A percentile compares a stretch with the other conserved stretches of the same genome.
These are phyloP conservation scores for Apaloderma vittatum DNA, from an alignment of 2,113 vertebrate species.

Conservation along the genomic window DNA sequence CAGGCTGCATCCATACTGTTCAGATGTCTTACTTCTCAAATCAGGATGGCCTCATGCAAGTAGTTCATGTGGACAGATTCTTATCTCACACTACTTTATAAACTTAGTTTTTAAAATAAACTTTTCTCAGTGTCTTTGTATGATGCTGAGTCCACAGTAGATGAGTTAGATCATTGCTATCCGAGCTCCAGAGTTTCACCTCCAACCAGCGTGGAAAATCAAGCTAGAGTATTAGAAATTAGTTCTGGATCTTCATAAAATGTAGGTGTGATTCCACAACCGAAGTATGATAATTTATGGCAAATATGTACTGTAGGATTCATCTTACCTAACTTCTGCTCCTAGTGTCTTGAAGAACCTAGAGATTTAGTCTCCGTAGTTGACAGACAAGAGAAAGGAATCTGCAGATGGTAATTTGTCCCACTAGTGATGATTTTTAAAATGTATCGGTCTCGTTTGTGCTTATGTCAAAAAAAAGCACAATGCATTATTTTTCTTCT, in stretches of 20 bases:
- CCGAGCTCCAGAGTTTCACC: neutral
- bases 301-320: neutral
- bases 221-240: neutral
- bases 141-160: neutral
- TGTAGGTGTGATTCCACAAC: rapidly evolving
- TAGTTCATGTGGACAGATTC: neutral
- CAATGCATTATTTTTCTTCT: neutral
- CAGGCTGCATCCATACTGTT: rapidly evolving
- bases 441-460: neutral
- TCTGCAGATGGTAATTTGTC: neutral
- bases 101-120: neutral
- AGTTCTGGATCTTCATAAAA: neutral
- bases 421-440: neutral
- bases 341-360: neutral
- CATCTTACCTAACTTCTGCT: neutral
- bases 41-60: neutral
- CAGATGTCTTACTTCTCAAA: neutral
- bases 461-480: neutral
- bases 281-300: neutral
- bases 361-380: rapidly evolving
- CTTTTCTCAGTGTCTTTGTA: neutral
- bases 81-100: neutral
- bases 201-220: neutral
- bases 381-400: neutral
- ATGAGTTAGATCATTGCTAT: neutral